Evolutionary conservation across 2,888 invertebrate genomes (phyloP), one percentile per base, ranked within the genome.

Genomic region (Sinelater perroti): DNA sequence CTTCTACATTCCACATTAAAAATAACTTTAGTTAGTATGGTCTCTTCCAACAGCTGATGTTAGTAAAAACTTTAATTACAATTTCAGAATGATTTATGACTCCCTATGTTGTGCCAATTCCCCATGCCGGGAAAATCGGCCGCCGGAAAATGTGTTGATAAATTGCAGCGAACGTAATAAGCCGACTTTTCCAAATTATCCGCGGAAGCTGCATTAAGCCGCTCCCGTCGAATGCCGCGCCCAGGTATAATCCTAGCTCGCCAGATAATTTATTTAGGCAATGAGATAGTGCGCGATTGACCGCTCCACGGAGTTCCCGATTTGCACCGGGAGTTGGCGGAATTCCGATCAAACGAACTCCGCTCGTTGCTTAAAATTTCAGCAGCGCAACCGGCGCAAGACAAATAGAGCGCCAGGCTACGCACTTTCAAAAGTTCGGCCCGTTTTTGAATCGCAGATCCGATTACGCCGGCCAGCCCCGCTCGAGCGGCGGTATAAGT

Each of bases 211-310:
- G n/a, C n/a, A n/a, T n/a, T n/a, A 47, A 36, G 38, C 42, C 49
- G 40, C 38, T 53, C 30, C 33, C 46, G 52, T 40, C 30, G 40
- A 49, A 51, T 49, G 45, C 44, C 40, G 45, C 50, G 38, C 36
- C 45, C 40, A 35, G 31, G 45, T 46, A 47, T 57, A 52, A 46
- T 46, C 38, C 31, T 46, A 31, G 31, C 38, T 40, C 33, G 33
- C 28, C 42, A 56, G 44, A 56, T 56, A 60, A 61, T 61, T 56
- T 56, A 61, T 61, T 61, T 61, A 57, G 49, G 47, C 35, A 52
- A 53, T 57, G 53, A 61, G 49, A 61, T 61, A 57, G 53, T 57
- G 60, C 47, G 40, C 60, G 49, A 61, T 61, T 61, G 60, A 61
- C 60, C 60, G 56, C 54, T 56, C 52, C 44, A 56, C 53, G 56